Percentiles rank a stretch among this genome's conserved stretches.
These are phyloP conservation scores for Isichthys henryi DNA, from an alignment of 2,113 vertebrate genomes.

Conservation along the genomic window DNA sequence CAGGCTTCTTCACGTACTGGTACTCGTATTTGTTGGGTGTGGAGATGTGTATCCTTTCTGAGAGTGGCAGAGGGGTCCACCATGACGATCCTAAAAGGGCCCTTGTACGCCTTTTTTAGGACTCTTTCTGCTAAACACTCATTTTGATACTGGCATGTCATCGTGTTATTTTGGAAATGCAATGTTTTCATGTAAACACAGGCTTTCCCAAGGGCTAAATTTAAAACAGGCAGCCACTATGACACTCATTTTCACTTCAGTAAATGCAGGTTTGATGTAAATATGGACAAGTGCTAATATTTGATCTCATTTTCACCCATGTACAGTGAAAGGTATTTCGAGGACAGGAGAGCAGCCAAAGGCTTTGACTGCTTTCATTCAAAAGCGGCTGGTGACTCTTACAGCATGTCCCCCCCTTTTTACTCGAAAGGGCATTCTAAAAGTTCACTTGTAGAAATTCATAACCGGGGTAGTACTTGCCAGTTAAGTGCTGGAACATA, in stretches of 20 bases:
- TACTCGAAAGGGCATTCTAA: not conserved
- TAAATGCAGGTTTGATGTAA: not conserved
- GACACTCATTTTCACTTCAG: not conserved
- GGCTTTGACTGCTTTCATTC: not conserved
- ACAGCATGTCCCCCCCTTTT: not conserved
- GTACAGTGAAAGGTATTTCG: not conserved
- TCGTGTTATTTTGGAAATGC: not conserved
- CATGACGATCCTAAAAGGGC: no score
- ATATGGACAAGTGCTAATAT: not conserved
- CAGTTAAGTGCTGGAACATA: not conserved
- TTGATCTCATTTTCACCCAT: not conserved
- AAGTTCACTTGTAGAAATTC: not conserved
- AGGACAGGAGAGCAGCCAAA: not conserved
- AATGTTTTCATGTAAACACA: not conserved
- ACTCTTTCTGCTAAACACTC: not conserved
- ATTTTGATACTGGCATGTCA: not conserved
- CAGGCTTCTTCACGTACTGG: constrained; percentile 82
- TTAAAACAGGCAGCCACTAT: not conserved
- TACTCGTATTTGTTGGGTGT: constrained; percentile 91
- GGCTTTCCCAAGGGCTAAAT: not conserved
- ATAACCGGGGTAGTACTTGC: not conserved
- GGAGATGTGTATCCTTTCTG: constrained; percentile 92
- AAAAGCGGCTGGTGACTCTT: not conserved
- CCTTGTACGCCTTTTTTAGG: not conserved
- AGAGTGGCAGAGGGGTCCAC: constrained; percentile 12